Percentiles rank a stretch among this genome's conserved stretches.
Evolutionary conservation across 2,113 vertebrate species (phyloP).

Genomic region (Poeciliopsis prolifica): DNA sequence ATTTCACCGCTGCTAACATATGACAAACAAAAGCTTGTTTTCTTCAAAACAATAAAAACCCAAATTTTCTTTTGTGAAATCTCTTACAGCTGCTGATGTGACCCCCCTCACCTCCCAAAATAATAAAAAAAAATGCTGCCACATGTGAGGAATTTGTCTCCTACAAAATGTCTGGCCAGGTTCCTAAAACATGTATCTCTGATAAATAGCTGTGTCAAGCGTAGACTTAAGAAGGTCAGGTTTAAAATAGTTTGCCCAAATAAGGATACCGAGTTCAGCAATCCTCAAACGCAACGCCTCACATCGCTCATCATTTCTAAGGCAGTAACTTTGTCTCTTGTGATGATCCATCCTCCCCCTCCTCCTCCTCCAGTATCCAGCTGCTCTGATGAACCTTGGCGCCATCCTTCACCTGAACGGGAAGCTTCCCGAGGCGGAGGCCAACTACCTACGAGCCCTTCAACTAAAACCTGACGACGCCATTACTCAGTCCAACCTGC

Average conservation of each 20-base stretch:
- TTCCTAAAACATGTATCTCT: neutral
- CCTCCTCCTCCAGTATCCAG: conserved; percentile 88
- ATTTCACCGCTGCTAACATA: neutral
- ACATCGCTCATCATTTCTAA: neutral
- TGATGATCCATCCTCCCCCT: neutral
- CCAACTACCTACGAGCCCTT: conserved; percentile 94
- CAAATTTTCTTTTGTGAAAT: neutral
- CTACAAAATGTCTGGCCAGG: neutral
- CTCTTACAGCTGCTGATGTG: neutral
- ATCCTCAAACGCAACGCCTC: neutral
- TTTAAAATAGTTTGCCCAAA: conserved; percentile 33
- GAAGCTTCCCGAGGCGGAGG: conserved; percentile 90
- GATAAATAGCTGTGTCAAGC: conserved; percentile 21
- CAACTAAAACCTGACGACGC: conserved; percentile 93
- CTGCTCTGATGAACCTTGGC: conserved; percentile 97
- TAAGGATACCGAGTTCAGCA: conserved; percentile 3
- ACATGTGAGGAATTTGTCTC: neutral
- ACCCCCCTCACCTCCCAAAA: neutral
- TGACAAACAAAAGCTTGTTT: neutral
- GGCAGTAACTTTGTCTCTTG: neutral
- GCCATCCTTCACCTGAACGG: conserved; percentile 98
- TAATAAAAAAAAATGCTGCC: neutral
- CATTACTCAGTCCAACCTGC: conserved; percentile 97
- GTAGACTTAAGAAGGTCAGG: conserved; percentile 1
- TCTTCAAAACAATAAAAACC: neutral